These are phyloP conservation scores for Anaspis maculata DNA, from an alignment of 2,888 invertebrate species.

Conservation along the genomic window DNA sequence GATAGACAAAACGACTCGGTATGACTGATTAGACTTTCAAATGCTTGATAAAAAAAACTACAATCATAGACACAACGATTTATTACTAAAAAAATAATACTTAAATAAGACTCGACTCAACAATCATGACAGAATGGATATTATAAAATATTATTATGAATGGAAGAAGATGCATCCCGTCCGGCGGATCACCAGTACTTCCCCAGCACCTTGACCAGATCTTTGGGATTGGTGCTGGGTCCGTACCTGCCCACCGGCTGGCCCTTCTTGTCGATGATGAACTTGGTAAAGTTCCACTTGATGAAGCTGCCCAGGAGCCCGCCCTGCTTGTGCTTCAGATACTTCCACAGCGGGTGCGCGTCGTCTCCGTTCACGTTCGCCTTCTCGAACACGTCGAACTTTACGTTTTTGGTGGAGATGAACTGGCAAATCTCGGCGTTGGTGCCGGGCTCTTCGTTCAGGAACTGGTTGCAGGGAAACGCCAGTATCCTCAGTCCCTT, in stretches of 20 bases:
- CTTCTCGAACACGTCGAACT: not conserved
- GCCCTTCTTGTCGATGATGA: slow-evolving; percentile 42
- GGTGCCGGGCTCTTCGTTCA: slow-evolving; percentile 58
- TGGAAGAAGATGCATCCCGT: too few relatives aligned
- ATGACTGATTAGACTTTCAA: too few relatives aligned
- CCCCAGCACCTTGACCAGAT: slow-evolving; percentile 23
- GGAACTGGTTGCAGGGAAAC: slow-evolving; percentile 86
- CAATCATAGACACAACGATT: too few relatives aligned
- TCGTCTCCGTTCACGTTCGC: not conserved
- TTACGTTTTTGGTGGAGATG: not conserved
- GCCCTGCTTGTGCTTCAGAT: not conserved
- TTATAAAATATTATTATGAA: too few relatives aligned
- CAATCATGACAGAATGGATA: too few relatives aligned
- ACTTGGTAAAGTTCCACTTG: not conserved
- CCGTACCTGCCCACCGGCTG: slow-evolving; percentile 56
- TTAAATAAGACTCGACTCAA: too few relatives aligned
- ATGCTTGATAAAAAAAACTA: too few relatives aligned
- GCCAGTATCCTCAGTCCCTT: slow-evolving; percentile 71
- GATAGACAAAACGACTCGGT: too few relatives aligned
- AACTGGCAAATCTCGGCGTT: not conserved
- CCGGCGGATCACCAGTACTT: not conserved
- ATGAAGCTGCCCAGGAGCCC: not conserved
- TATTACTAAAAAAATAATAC: too few relatives aligned
- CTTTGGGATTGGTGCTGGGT: slow-evolving; percentile 41
- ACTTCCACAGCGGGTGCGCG: not conserved